phyloP scores from a whole-genome alignment of 53 echinoderm and acorn worm species.

The Paracentrotus lividus region DNA sequence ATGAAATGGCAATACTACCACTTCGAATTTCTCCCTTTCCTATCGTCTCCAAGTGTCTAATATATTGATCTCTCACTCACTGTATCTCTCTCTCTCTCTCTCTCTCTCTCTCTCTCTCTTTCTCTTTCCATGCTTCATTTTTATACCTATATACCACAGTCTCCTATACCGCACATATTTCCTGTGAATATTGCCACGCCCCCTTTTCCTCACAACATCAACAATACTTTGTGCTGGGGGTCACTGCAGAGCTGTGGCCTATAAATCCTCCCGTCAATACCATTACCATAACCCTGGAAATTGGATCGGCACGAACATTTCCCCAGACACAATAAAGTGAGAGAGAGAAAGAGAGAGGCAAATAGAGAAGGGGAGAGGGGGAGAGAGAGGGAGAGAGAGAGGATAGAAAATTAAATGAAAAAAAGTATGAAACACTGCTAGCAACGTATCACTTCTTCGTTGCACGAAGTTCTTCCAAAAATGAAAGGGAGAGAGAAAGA shows the following conservation, averaged over 20 bases:
- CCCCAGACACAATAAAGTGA: too few relatives aligned
- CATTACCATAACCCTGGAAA: background rate
- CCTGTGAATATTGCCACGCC: constrained; percentile 7
- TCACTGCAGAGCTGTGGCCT: background rate
- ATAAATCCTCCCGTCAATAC: background rate
- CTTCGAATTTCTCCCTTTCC: background rate
- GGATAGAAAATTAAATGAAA: too few relatives aligned
- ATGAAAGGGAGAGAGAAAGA: background rate
- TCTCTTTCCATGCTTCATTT: background rate
- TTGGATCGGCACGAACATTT: background rate
- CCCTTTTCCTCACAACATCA: background rate
- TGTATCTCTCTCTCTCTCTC: background rate
- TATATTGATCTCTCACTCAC: background rate
- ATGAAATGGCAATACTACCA: too few relatives aligned
- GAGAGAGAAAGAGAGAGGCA: background rate
- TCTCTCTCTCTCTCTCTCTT: background rate
- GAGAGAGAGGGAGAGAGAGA: background rate
- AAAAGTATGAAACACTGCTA: too few relatives aligned
- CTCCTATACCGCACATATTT: background rate
- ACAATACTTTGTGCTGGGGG: background rate
- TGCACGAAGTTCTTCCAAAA: too few relatives aligned
- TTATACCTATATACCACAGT: background rate
- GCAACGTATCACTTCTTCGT: too few relatives aligned
- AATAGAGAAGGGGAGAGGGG: background rate
- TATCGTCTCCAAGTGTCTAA: background rate